Base-by-base conservation (phyloP, 1,140 invertebrate species). In the Nephila pilipes region DNA sequence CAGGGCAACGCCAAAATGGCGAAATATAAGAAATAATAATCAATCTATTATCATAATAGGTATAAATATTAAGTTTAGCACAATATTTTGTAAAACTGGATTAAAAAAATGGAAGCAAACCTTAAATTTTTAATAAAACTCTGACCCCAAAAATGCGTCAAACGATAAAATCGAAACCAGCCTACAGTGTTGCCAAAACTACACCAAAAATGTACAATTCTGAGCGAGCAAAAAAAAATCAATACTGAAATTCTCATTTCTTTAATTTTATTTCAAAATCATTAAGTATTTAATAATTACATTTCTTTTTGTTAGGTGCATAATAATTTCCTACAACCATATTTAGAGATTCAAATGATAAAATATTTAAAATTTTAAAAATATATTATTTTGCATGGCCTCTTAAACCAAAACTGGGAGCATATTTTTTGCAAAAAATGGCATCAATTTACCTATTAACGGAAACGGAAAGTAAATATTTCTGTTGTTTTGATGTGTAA, bases 391-490 rank as follows among this genome's bases (percentile, higher is more conserved):
- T 46, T 46, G 25, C n/a, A 12, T 14, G 2, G 63, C n/a, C 0
- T 14, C 20, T 46, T 46, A 46, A 81, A 38, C 20, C 32, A 25
- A 85, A 60, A 60, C 32, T 1, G 12, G 29, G 0, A 36, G 10
- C 29, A 75, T 18, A 87, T 60, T 87, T 87, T 0, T 36, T 32
- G 12, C 14, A 8, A 32, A 60, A 58, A 60, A 22, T 92, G 90
- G 90, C 90, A 92, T 85, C 58, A 18, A 20, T 38, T 54, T 69
- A 32, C 22, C 16, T 85, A 60, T n/a, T n/a, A 85, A 46, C 89
- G 89, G 89, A 92, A 90, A 85, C 90, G 90, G 90, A 92, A 92
- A 92, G 90, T 92, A 92, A 92, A 92, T 92, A 92, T 92, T 92
- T 92, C 90, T 92, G 81, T 46, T 46, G 46, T 85, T 91, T 38